Evolutionary conservation across 2,797 vertebrate species (phyloP).

Genomic region (Triplophysa bombifrons): DNA sequence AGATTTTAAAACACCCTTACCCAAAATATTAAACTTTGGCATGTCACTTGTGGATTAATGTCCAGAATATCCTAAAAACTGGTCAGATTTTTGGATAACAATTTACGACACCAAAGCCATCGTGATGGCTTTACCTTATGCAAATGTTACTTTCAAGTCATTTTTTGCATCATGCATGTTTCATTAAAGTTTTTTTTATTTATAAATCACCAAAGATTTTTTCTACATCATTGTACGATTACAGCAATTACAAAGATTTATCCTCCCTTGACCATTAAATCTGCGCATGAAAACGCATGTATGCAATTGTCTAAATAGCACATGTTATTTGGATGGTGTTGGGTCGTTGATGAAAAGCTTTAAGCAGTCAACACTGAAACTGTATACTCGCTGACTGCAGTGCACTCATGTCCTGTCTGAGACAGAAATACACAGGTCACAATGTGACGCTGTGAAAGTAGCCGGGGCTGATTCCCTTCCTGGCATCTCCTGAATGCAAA

Average conservation of each 20-base stretch:
- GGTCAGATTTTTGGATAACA: too few species aligned
- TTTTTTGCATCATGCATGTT: background rate
- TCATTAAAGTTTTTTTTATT: constrained; percentile 15
- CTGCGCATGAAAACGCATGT: background rate
- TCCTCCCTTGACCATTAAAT: background rate
- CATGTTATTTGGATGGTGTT: background rate
- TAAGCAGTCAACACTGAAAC: background rate
- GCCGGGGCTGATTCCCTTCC: background rate
- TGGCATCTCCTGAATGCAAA: background rate
- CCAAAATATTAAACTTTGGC: background rate
- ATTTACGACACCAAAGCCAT: background rate
- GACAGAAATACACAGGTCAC: constrained; percentile 7
- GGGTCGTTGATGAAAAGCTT: background rate
- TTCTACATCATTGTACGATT: background rate
- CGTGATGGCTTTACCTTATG: too few species aligned
- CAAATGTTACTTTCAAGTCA: too few species aligned
- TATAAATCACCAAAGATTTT: background rate
- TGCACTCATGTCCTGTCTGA: background rate
- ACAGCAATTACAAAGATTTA: constrained; percentile 20
- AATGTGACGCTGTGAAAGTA: background rate
- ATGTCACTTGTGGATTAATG: background rate
- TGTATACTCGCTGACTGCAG: background rate
- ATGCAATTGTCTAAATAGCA: background rate
- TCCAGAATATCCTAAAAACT: background rate
- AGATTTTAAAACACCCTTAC: background rate